Percentiles rank a stretch among this genome's conserved stretches.
Conservation (phyloP, 2,113 vertebrate species). For the rabbit (Oryctolagus cuniculus) region DNA sequence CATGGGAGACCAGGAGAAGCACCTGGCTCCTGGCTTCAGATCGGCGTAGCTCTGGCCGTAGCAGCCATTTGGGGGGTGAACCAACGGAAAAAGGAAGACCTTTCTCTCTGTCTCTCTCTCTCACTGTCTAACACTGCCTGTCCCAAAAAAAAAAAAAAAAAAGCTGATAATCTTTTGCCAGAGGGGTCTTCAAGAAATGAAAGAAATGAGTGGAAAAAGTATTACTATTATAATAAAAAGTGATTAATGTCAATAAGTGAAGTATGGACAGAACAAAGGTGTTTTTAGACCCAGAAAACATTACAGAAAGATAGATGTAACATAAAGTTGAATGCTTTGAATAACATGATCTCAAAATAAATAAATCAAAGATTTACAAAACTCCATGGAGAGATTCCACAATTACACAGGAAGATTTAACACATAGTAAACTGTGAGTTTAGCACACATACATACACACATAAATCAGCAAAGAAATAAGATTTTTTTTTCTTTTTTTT, state of each 20-base stretch:
- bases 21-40: too few species aligned
- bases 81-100: too few species aligned
- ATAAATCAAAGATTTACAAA: neutral
- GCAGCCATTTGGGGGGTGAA: too few species aligned
- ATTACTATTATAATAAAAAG: neutral
- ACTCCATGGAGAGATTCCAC: neutral
- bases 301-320: neutral
- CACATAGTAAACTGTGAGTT: neutral
- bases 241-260: too few species aligned
- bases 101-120: too few species aligned
- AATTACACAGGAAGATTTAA: neutral
- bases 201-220: neutral
- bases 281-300: too few species aligned
- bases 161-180: neutral
- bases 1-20: too few species aligned
- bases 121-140: too few species aligned
- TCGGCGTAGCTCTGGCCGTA: too few species aligned
- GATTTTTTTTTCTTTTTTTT: too few species aligned
- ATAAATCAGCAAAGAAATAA: neutral
- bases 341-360: slow-evolving; percentile 13
- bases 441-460: neutral
- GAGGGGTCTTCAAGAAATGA: neutral
- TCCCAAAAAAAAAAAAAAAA: too few species aligned
- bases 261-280: too few species aligned
- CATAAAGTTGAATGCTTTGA: neutral